These are phyloP conservation scores for Agrochola circellaris DNA, from an alignment of 2,888 invertebrate genomes.

Conservation along the genomic window DNA sequence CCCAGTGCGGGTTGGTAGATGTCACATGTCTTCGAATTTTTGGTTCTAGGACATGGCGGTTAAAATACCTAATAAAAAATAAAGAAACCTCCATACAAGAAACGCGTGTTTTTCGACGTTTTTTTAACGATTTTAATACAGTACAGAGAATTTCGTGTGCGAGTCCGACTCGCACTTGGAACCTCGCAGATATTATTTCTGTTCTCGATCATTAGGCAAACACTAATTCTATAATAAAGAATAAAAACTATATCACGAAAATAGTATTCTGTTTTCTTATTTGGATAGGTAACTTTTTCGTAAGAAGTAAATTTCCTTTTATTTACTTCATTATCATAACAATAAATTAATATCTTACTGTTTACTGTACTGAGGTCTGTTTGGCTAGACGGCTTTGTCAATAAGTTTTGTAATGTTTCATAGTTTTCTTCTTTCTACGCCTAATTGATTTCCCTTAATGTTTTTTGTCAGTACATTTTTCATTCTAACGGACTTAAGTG, in stretches of 20 bases:
- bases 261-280: conserved; percentile 12
- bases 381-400: not conserved
- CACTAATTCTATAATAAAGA: conserved; percentile 15
- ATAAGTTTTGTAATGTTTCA: not conserved
- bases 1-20: too few species aligned
- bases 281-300: conserved; percentile 3
- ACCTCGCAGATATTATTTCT: not conserved
- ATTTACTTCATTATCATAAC: not conserved
- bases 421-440: not conserved
- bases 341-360: not conserved
- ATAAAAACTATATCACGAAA: not conserved
- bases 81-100: too few species aligned
- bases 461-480: not conserved
- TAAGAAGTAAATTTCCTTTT: not conserved
- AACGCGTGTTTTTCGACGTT: too few species aligned
- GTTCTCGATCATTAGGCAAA: conserved; percentile 17
- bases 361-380: not conserved
- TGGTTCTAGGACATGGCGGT: too few species aligned
- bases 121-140: too few species aligned
- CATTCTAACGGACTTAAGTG: not conserved
- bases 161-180: too few species aligned
- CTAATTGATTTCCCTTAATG: not conserved
- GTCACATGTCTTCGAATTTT: too few species aligned
- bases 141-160: too few species aligned
- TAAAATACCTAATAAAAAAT: too few species aligned